Base-by-base conservation (phyloP, 1,140 invertebrate species). In the Drosophila watanabei region DNA sequence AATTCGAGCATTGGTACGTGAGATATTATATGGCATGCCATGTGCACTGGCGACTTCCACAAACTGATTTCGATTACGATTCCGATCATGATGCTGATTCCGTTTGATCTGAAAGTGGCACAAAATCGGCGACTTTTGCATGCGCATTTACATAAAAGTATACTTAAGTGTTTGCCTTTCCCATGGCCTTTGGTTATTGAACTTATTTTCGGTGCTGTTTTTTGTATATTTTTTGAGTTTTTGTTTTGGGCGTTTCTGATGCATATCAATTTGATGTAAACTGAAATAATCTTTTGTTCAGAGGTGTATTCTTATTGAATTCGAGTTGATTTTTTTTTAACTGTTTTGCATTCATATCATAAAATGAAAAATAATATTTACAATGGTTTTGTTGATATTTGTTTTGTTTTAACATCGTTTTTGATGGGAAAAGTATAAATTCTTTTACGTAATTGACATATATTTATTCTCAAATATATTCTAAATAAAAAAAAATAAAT, bases 31-130 rank as follows among this genome's bases (percentile, higher is more conserved):
- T 41, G 59, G 68, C 49, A 69, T 54, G 63, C 62, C 64, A 46
- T 71, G 49, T 71, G 68, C 68, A 69, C 28, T 66, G 30, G 18
- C 46, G 68, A 73, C 35, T 73, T 61, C 57, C 69, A 39, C 54
- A 61, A 61, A 43, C 71, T 73, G 70, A 75, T 75, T 60, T 73
- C 48, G 71, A 75, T 75, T 60, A 51, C 48, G 71, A 72, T 73
- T 73, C 52, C 39, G 56, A 66, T 69, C 48, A 49, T 49, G 65
- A 72, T 72, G 37, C 59, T 72, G 68, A 73, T 75, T 75, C 45
- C 35, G 56, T 75, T 61, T 73, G 71, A 75, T 73, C 69, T 52
- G 68, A 71, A 71, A 71, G 68, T 71, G 68, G 68, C 68, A 70
- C 68, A 70, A 69, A 71, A 56, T 37, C 64, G 30, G 6, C 37